Conservation (phyloP, 2,888 invertebrate genomes). For the Calameuta pallipes region DNA sequence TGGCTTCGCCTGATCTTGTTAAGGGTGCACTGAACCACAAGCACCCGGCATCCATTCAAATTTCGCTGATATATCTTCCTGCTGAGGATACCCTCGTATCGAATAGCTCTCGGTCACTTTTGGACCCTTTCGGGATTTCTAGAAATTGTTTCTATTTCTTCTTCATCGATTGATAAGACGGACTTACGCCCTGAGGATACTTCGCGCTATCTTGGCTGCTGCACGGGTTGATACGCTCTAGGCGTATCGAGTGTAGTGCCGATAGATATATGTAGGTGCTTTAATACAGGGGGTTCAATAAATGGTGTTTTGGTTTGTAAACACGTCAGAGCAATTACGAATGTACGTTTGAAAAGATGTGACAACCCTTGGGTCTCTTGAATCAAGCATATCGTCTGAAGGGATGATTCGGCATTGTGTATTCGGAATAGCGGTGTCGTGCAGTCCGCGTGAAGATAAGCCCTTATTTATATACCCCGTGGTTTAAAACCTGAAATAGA, state of each 20-base stretch:
- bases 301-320: conserved; percentile 46
- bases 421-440: conserved; percentile 37
- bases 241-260: too few species aligned
- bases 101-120: conserved; percentile 31
- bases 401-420: conserved; percentile 45
- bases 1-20: conserved; percentile 61
- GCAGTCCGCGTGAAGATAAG: conserved; percentile 63
- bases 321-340: conserved; percentile 61
- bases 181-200: too few species aligned
- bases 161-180: too few species aligned
- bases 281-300: too few species aligned
- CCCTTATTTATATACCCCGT: conserved; percentile 59
- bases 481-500: conserved; percentile 48
- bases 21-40: conserved; percentile 63
- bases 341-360: conserved; percentile 57
- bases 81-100: conserved; percentile 25
- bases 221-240: too few species aligned
- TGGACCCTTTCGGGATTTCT: conserved; percentile 22
- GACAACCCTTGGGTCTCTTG: conserved; percentile 28
- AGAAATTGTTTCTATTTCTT: too few species aligned
- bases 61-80: conserved; percentile 53
- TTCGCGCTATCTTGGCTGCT: too few species aligned
- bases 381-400: conserved; percentile 16
- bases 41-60: conserved; percentile 61
- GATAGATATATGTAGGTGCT: too few species aligned